phyloP scores from a whole-genome alignment of 2,888 invertebrate species.

The Labia minor region DNA sequence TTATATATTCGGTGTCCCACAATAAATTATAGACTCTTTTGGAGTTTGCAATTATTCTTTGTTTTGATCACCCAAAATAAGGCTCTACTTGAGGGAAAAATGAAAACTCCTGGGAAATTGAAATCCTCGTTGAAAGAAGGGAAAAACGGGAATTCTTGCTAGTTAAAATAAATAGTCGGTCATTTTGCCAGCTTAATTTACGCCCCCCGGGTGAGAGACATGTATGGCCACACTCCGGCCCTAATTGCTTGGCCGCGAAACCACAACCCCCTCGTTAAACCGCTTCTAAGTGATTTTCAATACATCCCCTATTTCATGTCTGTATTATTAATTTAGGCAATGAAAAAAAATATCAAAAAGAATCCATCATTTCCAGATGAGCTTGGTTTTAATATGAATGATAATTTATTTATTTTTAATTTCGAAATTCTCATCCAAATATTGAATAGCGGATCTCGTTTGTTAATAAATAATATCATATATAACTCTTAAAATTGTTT shows the following conservation, averaged over 20 bases:
- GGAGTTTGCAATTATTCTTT: not conserved
- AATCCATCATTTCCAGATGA: too few species aligned
- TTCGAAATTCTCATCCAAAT: too few species aligned
- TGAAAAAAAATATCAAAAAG: too few species aligned
- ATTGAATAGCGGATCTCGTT: too few species aligned
- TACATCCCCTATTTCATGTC: not conserved
- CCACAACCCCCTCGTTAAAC: not conserved
- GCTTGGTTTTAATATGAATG: too few species aligned
- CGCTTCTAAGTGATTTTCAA: conserved; percentile 8
- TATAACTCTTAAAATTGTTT: too few species aligned
- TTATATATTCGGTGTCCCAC: too few species aligned
- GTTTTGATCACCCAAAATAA: not conserved
- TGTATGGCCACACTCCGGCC: not conserved
- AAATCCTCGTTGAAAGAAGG: not conserved
- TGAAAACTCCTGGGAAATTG: not conserved
- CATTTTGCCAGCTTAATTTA: not conserved
- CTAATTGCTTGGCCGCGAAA: not conserved
- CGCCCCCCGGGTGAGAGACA: not conserved
- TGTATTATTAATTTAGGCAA: too few species aligned
- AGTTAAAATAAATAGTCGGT: not conserved
- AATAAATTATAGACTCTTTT: not conserved
- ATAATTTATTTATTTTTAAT: too few species aligned
- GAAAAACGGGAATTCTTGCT: not conserved
- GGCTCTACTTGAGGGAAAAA: not conserved
- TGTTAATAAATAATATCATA: too few species aligned